Percentiles rank a stretch among this genome's conserved stretches.
These are phyloP conservation scores for Agonopterix heracliana DNA, from an alignment of 2,888 invertebrate genomes.

Conservation along the genomic window DNA sequence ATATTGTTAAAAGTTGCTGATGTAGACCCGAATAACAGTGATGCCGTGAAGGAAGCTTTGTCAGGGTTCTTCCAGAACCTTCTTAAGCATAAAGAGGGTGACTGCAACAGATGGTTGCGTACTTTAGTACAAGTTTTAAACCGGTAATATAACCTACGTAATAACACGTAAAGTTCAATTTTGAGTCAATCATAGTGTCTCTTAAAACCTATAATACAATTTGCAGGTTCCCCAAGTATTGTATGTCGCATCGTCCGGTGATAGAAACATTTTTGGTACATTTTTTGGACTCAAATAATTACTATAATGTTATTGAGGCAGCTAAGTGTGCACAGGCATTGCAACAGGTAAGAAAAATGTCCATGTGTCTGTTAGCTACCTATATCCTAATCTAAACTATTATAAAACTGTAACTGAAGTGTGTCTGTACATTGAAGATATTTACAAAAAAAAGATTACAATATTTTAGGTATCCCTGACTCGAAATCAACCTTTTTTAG, in stretches of 20 bases:
- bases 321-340: slow-evolving; percentile 61
- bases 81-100: slow-evolving; percentile 34
- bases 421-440: no score
- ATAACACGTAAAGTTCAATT: not conserved
- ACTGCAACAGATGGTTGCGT: slow-evolving; percentile 42
- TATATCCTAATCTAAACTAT: no score
- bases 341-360: slow-evolving; percentile 46
- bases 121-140: slow-evolving; percentile 44
- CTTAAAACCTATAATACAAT: not conserved
- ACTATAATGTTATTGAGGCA: slow-evolving; percentile 49
- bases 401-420: no score
- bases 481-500: no score
- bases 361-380: no score
- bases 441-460: no score
- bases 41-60: slow-evolving; percentile 53
- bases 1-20: slow-evolving; percentile 50
- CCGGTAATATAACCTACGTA: slow-evolving; percentile 56
- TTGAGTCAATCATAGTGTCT: not conserved
- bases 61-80: slow-evolving; percentile 48
- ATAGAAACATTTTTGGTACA: slow-evolving; percentile 44
- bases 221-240: slow-evolving; percentile 60
- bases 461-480: no score
- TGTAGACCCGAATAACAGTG: slow-evolving; percentile 54
- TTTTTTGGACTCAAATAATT: slow-evolving; percentile 43
- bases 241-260: slow-evolving; percentile 46